A percentile compares a stretch with the other conserved stretches of the same genome.
These are phyloP conservation scores for Anser brachyrhynchus DNA, from an alignment of 2,113 vertebrate species.

Conservation along the genomic window DNA sequence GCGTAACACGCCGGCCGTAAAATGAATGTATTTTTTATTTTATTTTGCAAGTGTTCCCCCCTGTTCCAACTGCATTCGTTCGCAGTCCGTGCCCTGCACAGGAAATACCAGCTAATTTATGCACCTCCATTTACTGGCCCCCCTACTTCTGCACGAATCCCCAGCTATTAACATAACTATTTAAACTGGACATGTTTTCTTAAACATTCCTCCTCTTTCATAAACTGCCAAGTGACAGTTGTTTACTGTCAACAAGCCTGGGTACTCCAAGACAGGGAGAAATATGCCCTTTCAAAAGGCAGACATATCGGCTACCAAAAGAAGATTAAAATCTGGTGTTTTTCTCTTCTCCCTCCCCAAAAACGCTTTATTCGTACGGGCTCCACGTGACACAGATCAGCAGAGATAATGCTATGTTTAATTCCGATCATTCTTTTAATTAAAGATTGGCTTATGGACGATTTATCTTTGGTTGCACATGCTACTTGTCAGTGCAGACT, in stretches of 20 bases:
- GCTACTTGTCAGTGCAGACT: neutral
- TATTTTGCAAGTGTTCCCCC: neutral
- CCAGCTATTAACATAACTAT: slow-evolving; percentile 44
- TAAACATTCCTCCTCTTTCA: slow-evolving; percentile 58
- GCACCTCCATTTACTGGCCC: neutral
- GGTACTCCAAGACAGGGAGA: slow-evolving; percentile 31
- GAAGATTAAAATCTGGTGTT: slow-evolving; percentile 55
- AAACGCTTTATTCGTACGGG: neutral
- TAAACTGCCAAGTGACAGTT: slow-evolving; percentile 69
- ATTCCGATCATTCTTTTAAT: slow-evolving; percentile 66
- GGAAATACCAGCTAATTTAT: slow-evolving; percentile 18
- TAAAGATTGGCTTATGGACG: slow-evolving; percentile 1
- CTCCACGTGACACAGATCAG: slow-evolving; percentile 31
- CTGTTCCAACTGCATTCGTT: neutral
- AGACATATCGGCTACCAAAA: slow-evolving; percentile 21
- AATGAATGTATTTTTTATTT: neutral
- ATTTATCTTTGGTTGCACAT: slow-evolving; percentile 40
- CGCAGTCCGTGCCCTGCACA: neutral
- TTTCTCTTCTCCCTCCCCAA: slow-evolving; percentile 13
- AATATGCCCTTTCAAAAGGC: slow-evolving; percentile 42
- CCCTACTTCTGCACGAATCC: neutral
- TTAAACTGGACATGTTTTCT: slow-evolving; percentile 64
- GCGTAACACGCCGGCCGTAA: neutral
- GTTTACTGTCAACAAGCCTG: slow-evolving; percentile 67
- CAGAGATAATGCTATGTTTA: neutral